Percentiles rank a stretch among this genome's conserved stretches.
Evolutionary conservation across 2,113 vertebrate genomes (phyloP).

Genomic region (Athene noctua): DNA sequence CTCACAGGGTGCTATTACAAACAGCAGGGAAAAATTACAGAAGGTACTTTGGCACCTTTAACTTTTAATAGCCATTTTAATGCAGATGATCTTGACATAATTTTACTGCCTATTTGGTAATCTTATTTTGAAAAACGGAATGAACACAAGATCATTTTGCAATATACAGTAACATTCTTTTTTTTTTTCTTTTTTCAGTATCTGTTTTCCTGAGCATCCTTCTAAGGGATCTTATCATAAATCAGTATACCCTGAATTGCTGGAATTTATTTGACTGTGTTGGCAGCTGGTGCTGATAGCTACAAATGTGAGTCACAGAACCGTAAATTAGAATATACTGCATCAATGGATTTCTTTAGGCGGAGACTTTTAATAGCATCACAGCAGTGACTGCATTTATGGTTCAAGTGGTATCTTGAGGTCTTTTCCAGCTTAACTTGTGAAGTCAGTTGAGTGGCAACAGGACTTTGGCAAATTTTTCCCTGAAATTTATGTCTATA

Average conservation of each 20-base stretch:
- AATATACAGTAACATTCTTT: not conserved
- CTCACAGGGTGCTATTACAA: slow-evolving; percentile 58
- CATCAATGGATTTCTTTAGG: slow-evolving; percentile 43
- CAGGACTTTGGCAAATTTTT: not conserved
- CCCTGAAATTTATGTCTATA: not conserved
- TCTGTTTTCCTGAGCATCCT: slow-evolving; percentile 34
- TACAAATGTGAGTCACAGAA: slow-evolving; percentile 53
- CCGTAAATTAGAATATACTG: slow-evolving; percentile 55
- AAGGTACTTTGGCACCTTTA: slow-evolving; percentile 36
- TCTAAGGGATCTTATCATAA: slow-evolving; percentile 54
- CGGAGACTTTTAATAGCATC: not conserved
- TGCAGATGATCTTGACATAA: slow-evolving; percentile 47
- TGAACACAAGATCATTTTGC: slow-evolving; percentile 17
- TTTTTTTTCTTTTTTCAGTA: not conserved
- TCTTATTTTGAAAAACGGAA: slow-evolving; percentile 10
- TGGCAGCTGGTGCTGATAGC: slow-evolving; percentile 53
- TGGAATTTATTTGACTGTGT: slow-evolving; percentile 44
- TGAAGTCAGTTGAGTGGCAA: not conserved
- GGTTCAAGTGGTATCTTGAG: not conserved
- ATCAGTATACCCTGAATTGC: slow-evolving; percentile 32
- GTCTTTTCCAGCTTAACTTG: not conserved
- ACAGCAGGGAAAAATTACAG: slow-evolving; percentile 49
- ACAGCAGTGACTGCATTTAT: slow-evolving; percentile 21
- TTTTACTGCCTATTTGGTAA: slow-evolving; percentile 52
- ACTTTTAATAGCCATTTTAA: slow-evolving; percentile 56